A percentile compares a stretch with the other conserved stretches of the same genome.
Evolutionary conservation across 2,113 vertebrate genomes (phyloP).

Genomic region (Pongo abelii): DNA sequence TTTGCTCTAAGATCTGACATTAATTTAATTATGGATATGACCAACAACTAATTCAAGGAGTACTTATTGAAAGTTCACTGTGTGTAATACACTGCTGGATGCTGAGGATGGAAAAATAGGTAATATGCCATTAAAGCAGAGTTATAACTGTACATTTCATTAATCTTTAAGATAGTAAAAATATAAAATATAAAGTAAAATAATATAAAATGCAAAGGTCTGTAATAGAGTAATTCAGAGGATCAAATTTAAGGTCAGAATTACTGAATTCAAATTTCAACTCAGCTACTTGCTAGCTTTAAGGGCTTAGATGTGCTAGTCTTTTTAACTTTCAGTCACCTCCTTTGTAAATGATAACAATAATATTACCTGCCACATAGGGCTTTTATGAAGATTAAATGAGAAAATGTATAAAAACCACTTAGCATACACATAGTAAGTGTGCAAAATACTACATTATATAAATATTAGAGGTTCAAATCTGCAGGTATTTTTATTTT

Average conservation of each 20-base stretch:
- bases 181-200: background rate
- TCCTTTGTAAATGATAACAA: background rate
- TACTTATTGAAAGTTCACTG: background rate
- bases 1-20: background rate
- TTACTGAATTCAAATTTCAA: conserved; percentile 13
- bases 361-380: background rate
- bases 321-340: background rate
- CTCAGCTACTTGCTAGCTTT: background rate
- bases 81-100: background rate
- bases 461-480: background rate
- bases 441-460: background rate
- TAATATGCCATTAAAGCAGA: background rate
- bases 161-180: conserved; percentile 2
- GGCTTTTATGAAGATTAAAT: background rate
- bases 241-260: background rate
- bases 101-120: background rate
- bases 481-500: background rate
- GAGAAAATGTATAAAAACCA: background rate
- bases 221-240: background rate
- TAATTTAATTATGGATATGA: conserved; percentile 11
- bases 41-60: background rate
- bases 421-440: background rate
- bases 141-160: background rate
- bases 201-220: background rate
- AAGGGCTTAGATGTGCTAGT: background rate